Evolutionary conservation across 23 tunicate species (phyloP).

Genomic region (Halocynthia roretzi): DNA sequence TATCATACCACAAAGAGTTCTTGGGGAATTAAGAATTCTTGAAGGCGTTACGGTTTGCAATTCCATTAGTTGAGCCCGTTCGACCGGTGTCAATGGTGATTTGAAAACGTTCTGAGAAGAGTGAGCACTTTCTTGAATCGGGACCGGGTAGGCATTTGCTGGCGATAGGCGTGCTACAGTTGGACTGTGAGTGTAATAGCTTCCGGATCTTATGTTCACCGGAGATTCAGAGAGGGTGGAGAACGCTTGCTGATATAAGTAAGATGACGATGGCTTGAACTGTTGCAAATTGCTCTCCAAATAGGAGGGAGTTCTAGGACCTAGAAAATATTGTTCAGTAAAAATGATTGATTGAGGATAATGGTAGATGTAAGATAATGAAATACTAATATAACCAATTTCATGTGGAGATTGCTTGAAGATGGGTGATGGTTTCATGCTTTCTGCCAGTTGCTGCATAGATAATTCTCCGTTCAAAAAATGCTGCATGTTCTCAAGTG

Average conservation of each 20-base stretch:
- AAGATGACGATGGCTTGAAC: too few relatives aligned
- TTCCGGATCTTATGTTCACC: not conserved
- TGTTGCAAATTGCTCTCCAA: too few relatives aligned
- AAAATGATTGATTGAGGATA: too few relatives aligned
- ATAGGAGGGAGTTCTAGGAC: too few relatives aligned
- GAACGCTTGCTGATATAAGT: too few relatives aligned
- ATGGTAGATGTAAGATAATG: too few relatives aligned
- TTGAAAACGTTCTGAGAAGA: not conserved
- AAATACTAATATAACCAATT: too few relatives aligned
- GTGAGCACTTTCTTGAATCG: not conserved
- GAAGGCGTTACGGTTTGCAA: conserved; percentile 79
- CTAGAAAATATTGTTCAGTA: too few relatives aligned
- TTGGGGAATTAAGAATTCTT: conserved; percentile 47
- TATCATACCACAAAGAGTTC: conserved; percentile 26
- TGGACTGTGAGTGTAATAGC: not conserved
- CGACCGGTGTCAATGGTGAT: conserved; percentile 24
- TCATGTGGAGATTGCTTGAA: too few relatives aligned
- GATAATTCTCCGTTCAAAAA: conserved; percentile 26
- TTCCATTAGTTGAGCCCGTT: conserved; percentile 35
- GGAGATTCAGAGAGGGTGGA: too few relatives aligned
- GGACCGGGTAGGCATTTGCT: conserved; percentile 9
- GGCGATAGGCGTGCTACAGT: not conserved
- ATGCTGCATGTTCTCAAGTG: conserved; percentile 19
- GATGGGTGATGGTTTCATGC: not conserved
- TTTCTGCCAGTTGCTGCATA: conserved; percentile 29